phyloP scores from a whole-genome alignment of 2,888 invertebrate species.

The Eupeodes luniger region DNA sequence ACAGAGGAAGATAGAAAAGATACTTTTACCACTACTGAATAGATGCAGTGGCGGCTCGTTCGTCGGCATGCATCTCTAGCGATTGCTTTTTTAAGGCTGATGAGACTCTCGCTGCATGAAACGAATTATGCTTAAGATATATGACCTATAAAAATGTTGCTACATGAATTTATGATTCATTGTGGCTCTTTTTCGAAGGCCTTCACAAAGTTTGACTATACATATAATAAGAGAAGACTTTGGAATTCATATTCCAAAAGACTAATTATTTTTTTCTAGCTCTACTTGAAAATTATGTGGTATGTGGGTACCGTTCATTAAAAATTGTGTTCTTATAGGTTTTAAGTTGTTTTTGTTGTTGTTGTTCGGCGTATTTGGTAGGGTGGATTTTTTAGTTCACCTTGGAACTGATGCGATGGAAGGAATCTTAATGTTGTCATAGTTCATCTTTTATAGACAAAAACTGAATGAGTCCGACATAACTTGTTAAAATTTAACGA shows the following conservation, averaged over 20 bases:
- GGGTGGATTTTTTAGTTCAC: constrained; percentile 16
- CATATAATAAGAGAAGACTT: background rate
- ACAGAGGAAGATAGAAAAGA: constrained; percentile 47
- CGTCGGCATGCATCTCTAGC: too few species aligned
- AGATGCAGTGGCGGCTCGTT: constrained; percentile 9
- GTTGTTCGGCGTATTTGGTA: constrained; percentile 7
- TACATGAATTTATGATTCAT: constrained; percentile 69
- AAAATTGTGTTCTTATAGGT: constrained; percentile 8
- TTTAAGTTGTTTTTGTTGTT: background rate
- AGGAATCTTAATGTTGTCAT: constrained; percentile 56
- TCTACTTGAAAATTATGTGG: constrained; percentile 41
- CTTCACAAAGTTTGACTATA: background rate
- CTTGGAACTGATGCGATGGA: background rate
- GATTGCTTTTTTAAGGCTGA: constrained; percentile 1
- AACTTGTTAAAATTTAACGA: constrained; percentile 63
- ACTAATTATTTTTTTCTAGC: constrained; percentile 64
- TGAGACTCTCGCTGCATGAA: constrained; percentile 34
- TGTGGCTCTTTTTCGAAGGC: constrained; percentile 33
- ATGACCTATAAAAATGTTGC: constrained; percentile 74
- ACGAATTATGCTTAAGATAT: constrained; percentile 71
- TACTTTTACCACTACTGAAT: constrained; percentile 58
- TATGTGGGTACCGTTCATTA: constrained; percentile 45
- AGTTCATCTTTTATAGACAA: constrained; percentile 62
- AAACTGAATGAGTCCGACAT: constrained; percentile 40
- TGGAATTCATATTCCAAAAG: constrained; percentile 59